Conservation (phyloP, 2,113 vertebrate genomes). For the Pteronura brasiliensis region DNA sequence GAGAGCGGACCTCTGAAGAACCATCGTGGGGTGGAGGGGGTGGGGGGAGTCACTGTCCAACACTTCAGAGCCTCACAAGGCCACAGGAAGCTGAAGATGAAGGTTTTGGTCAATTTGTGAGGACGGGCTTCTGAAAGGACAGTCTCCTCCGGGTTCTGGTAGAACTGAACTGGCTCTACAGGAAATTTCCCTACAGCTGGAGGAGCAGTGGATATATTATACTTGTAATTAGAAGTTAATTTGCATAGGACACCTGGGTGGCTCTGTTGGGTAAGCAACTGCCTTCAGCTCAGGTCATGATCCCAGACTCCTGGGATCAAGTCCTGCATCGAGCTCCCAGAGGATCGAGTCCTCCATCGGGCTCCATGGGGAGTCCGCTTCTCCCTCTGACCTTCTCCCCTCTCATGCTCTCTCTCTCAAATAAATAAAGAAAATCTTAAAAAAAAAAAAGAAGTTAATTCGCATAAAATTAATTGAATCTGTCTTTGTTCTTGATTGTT, state of each 20-base stretch:
- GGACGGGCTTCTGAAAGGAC: background rate
- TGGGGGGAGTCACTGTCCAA: background rate
- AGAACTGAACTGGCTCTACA: background rate
- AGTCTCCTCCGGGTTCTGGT: background rate
- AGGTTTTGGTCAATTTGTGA: background rate
- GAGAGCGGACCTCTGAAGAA: background rate
- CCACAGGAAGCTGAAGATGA: background rate
- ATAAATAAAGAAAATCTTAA: too few relatives aligned
- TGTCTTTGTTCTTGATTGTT: background rate
- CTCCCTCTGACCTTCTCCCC: too few relatives aligned
- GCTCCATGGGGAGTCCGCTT: too few relatives aligned
- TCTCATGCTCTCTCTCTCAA: too few relatives aligned
- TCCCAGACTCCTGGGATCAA: too few relatives aligned
- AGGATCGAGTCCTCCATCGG: too few relatives aligned
- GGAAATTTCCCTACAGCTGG: background rate
- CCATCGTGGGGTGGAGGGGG: background rate
- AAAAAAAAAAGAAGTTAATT: background rate
- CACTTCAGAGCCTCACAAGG: rapidly evolving
- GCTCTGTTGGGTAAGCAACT: too few relatives aligned
- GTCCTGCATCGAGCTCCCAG: too few relatives aligned
- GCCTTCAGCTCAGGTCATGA: too few relatives aligned
- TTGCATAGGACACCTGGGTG: background rate
- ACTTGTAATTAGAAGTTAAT: background rate
- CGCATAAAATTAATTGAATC: background rate
- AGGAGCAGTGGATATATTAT: background rate